Conservation (phyloP, 2,888 invertebrate species). For the Troides helena region DNA sequence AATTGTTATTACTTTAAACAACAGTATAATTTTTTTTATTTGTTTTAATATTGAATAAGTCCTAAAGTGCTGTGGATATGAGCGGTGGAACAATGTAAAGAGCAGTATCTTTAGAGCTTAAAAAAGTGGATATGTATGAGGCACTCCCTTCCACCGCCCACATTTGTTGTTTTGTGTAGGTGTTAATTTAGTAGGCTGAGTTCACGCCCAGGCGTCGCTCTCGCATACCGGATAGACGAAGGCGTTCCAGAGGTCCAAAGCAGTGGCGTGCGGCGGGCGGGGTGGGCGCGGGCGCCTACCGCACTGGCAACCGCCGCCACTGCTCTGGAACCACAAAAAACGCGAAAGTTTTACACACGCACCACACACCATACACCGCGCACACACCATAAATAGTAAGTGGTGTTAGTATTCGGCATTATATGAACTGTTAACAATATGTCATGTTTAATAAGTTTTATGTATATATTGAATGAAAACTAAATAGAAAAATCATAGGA, state of each 20-base stretch:
- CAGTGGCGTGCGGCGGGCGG: conserved; percentile 86
- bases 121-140: conserved; percentile 6
- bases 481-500: neutral
- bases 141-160: conserved; percentile 16
- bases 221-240: conserved; percentile 83
- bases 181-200: conserved; percentile 28
- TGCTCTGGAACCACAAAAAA: conserved; percentile 81
- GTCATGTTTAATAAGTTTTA: conserved; percentile 23
- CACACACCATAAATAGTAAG: conserved; percentile 41
- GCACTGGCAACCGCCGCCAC: conserved; percentile 81
- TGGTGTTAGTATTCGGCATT: conserved; percentile 29
- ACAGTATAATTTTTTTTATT: neutral
- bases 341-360: conserved; percentile 69
- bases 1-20: neutral
- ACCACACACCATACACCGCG: conserved; percentile 35
- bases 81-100: conserved; percentile 8
- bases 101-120: conserved; percentile 1
- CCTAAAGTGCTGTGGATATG: conserved; percentile 22
- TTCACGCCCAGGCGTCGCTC: conserved; percentile 67
- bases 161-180: conserved; percentile 7
- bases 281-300: conserved; percentile 81
- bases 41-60: neutral
- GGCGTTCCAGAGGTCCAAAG: conserved; percentile 84
- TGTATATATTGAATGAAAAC: neutral
- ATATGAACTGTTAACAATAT: conserved; percentile 29